Evolutionary conservation across 2,888 invertebrate species (phyloP).

Genomic region (Trachelus troglodyta): DNA sequence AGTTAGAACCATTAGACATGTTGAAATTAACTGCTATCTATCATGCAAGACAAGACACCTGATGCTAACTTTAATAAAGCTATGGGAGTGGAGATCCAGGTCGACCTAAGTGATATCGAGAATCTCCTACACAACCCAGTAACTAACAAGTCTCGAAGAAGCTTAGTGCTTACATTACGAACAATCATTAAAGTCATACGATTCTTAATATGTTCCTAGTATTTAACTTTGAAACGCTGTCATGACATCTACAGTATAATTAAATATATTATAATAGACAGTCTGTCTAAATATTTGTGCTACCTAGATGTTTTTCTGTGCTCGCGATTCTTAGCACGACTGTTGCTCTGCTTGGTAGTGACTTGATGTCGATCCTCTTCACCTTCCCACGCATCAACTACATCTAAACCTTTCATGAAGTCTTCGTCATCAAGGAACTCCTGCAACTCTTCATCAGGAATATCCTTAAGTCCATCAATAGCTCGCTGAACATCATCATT

Average conservation of each 20-base stretch:
- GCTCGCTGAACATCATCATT: constrained; percentile 52
- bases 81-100: neutral
- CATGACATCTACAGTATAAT: neutral
- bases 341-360: constrained; percentile 2
- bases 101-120: neutral
- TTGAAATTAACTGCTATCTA: no score
- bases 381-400: constrained; percentile 61
- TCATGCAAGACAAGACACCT: neutral
- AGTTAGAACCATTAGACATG: neutral
- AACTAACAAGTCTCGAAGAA: neutral
- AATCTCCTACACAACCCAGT: neutral
- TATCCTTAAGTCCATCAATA: constrained; percentile 53
- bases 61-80: neutral
- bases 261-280: neutral
- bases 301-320: constrained; percentile 28
- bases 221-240: neutral
- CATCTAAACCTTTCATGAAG: constrained; percentile 56
- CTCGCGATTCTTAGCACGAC: constrained; percentile 18
- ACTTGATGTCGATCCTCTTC: constrained; percentile 43
- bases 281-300: constrained; percentile 3
- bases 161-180: neutral
- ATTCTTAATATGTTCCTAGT: constrained; percentile 13
- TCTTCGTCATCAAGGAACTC: constrained; percentile 59
- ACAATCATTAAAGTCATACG: constrained; percentile 15
- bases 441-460: constrained; percentile 57